These are phyloP conservation scores for Muricea muricata DNA, from an alignment of 92 coral and sea anemone species.

Conservation along the genomic window DNA sequence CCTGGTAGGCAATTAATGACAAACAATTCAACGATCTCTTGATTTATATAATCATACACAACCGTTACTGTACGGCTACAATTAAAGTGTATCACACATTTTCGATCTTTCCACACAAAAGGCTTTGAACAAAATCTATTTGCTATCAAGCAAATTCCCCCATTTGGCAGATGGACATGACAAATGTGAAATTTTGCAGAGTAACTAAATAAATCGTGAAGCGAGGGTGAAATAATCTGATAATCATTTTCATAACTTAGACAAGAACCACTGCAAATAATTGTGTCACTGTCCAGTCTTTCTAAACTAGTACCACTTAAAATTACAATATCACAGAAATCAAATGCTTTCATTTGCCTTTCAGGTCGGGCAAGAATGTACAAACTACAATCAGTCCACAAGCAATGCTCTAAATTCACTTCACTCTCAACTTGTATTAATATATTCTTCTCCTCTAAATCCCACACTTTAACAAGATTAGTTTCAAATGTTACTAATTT, in stretches of 20 bases:
- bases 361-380: neutral
- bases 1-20: neutral
- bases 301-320: no score
- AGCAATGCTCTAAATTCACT: no score
- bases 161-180: neutral
- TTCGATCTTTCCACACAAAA: neutral
- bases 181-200: no score
- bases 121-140: neutral
- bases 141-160: neutral
- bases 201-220: no score
- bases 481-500: neutral
- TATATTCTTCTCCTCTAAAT: neutral
- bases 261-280: no score
- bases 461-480: neutral
- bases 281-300: no score
- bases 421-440: no score
- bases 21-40: neutral
- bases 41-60: neutral
- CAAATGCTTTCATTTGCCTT: no score
- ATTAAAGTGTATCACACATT: neutral
- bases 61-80: neutral
- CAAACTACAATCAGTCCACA: neutral
- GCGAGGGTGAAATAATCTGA: no score
- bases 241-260: no score
- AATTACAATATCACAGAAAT: no score